phyloP scores from a whole-genome alignment of 2,113 vertebrate species.

The Malurus alboscapulatus region DNA sequence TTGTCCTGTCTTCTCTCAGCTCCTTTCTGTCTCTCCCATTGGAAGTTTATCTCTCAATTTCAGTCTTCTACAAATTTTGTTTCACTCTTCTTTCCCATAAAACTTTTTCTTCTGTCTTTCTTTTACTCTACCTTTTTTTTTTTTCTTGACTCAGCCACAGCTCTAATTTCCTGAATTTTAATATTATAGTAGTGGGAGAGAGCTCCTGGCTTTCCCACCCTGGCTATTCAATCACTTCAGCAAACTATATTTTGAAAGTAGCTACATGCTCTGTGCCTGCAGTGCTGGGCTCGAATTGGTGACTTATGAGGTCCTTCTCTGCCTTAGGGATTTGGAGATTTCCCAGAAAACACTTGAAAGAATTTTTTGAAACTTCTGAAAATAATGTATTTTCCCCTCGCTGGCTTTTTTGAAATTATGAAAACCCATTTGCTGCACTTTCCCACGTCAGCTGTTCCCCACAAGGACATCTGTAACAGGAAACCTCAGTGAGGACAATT shows the following conservation, averaged over 20 bases:
- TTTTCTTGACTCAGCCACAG: not conserved
- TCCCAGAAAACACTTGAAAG: constrained; percentile 37
- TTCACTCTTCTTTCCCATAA: not conserved
- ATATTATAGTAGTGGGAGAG: not conserved
- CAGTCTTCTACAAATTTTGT: not conserved
- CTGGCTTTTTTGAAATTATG: constrained; percentile 6
- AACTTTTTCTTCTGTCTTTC: not conserved
- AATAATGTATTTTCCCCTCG: constrained; percentile 18
- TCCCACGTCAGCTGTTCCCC: not conserved
- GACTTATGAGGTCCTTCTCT: not conserved
- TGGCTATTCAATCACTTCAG: not conserved
- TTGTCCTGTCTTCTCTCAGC: not conserved
- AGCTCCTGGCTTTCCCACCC: not conserved
- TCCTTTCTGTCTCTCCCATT: not conserved
- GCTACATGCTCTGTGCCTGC: not conserved
- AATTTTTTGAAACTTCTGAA: constrained; percentile 10
- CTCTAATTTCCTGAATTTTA: not conserved
- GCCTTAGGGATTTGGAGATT: not conserved
- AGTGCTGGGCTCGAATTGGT: not conserved
- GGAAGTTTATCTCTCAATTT: not conserved
- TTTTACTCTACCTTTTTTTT: not conserved
- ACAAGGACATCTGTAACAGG: not conserved
- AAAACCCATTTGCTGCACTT: constrained; percentile 19
- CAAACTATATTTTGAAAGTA: not conserved
- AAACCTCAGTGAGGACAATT: not conserved